Evolutionary conservation across 2,797 vertebrate species (phyloP).

Genomic region (Coracias cyanogaster): DNA sequence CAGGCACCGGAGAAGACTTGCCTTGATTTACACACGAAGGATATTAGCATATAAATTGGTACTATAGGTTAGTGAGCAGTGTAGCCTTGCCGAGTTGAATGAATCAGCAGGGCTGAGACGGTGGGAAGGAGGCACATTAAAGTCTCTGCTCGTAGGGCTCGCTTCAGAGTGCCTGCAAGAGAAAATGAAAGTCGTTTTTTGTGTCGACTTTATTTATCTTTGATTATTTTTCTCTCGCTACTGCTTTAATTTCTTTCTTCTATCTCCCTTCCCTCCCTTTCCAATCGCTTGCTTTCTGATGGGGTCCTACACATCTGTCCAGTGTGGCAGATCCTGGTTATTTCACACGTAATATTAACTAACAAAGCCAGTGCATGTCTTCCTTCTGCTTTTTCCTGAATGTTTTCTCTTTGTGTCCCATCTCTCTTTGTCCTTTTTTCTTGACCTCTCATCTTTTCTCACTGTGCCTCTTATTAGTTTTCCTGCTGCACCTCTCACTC

Average conservation of each 20-base stretch:
- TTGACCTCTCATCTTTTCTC: background rate
- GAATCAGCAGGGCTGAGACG: slow-evolving; percentile 6
- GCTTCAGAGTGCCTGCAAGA: background rate
- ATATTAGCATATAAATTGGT: slow-evolving; percentile 76
- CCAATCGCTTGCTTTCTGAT: background rate
- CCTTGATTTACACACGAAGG: slow-evolving; percentile 50
- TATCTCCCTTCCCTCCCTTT: background rate
- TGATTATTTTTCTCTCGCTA: background rate
- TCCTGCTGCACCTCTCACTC: background rate
- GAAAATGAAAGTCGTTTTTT: slow-evolving; percentile 55
- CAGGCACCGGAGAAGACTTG: background rate
- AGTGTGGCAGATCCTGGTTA: background rate
- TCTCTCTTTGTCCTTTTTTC: background rate
- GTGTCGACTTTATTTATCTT: slow-evolving; percentile 37
- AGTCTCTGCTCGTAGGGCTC: background rate
- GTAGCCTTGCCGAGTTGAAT: background rate
- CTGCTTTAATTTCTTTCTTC: background rate
- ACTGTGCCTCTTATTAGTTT: background rate
- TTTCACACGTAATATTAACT: background rate
- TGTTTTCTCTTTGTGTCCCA: background rate
- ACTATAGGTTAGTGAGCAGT: background rate
- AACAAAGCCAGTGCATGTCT: background rate
- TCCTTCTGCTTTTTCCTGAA: background rate
- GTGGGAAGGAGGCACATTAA: slow-evolving; percentile 50
- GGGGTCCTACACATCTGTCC: background rate